Evolutionary conservation across 2,888 invertebrate species (phyloP).

Genomic region (Anagyrus pseudococci): DNA sequence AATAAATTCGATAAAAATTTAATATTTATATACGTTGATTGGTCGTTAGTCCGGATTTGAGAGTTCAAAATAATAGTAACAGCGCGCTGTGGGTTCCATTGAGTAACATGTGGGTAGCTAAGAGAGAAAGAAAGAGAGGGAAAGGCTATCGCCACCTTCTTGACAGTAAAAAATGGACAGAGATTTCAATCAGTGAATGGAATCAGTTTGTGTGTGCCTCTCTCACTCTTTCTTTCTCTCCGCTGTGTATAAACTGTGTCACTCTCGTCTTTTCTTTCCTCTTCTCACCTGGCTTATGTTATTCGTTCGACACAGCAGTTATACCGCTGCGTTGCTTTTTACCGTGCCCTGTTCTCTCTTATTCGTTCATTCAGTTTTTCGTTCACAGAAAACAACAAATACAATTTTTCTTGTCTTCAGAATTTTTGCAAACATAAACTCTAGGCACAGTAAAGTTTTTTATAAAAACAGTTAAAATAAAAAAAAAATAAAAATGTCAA

Average conservation of each 20-base stretch:
- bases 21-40: constrained; percentile 56
- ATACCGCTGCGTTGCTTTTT: too few relatives aligned
- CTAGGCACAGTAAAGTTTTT: too few relatives aligned
- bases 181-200: constrained; percentile 77
- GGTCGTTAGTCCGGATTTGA: constrained; percentile 51
- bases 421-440: too few relatives aligned
- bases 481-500: too few relatives aligned
- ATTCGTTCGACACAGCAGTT: too few relatives aligned
- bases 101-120: constrained; percentile 50
- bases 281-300: constrained; percentile 33
- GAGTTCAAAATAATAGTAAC: constrained; percentile 57
- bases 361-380: constrained; percentile 40
- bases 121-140: constrained; percentile 47
- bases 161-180: constrained; percentile 81
- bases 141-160: constrained; percentile 61
- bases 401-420: too few relatives aligned
- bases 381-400: constrained; percentile 30
- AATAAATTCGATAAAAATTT: constrained; percentile 58
- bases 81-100: constrained; percentile 24
- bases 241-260: constrained; percentile 39
- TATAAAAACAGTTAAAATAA: too few relatives aligned
- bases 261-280: constrained; percentile 39
- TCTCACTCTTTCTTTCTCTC: constrained; percentile 38
- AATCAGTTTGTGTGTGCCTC: constrained; percentile 60
- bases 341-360: constrained; percentile 37